A percentile compares a stretch with the other conserved stretches of the same genome.
These are phyloP conservation scores for Dexiosoma caninum DNA, from an alignment of 2,888 invertebrate species.

Conservation along the genomic window DNA sequence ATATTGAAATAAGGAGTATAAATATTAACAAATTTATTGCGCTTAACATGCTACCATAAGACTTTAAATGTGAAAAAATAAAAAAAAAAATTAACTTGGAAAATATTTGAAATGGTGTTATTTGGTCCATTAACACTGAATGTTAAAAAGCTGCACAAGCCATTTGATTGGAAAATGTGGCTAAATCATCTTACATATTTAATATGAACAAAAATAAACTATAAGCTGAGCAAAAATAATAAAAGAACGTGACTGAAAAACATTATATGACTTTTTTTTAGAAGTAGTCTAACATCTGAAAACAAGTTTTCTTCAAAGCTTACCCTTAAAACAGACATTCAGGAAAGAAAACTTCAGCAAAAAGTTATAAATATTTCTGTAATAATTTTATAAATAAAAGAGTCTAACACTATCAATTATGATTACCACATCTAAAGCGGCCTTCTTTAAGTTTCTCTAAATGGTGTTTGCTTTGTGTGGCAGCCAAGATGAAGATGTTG, in stretches of 20 bases:
- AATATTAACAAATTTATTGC: no score
- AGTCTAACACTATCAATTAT: neutral
- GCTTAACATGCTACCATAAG: neutral
- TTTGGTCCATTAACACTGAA: constrained; percentile 11
- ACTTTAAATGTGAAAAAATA: neutral
- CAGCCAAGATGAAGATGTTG: constrained; percentile 27
- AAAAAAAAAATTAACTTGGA: neutral
- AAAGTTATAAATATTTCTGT: constrained; percentile 16
- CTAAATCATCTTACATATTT: constrained; percentile 2
- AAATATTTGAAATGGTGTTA: neutral
- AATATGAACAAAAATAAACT: neutral
- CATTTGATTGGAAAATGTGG: constrained; percentile 6
- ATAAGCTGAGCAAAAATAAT: neutral
- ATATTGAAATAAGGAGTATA: no score
- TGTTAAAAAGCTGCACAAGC: neutral
- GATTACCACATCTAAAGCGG: constrained; percentile 21
- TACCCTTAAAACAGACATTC: neutral
- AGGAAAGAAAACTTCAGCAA: neutral
- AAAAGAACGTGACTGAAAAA: neutral
- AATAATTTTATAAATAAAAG: constrained; percentile 17
- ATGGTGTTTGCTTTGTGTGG: neutral
- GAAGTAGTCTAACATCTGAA: neutral
- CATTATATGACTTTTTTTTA: neutral
- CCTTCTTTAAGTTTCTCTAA: constrained; percentile 9
- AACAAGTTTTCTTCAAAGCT: constrained; percentile 9